phyloP scores from a whole-genome alignment of 2,797 vertebrate species.

The Takifugu rubripes region DNA sequence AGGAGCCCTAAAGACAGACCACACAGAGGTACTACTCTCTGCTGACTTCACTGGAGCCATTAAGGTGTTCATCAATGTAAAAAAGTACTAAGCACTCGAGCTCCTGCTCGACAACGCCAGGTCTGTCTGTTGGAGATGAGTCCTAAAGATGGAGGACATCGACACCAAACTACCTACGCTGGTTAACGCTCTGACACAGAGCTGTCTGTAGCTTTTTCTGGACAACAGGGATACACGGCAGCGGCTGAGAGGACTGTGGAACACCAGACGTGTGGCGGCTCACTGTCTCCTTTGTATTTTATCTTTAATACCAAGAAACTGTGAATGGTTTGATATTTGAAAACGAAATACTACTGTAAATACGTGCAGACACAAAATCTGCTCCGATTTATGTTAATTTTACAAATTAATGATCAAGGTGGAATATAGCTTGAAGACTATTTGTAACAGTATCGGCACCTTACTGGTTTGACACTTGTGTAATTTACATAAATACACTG shows the following conservation, averaged over 20 bases:
- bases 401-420: constrained; percentile 28
- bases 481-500: constrained; percentile 26
- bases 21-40: constrained; percentile 94
- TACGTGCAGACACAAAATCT: not conserved
- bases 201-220: constrained; percentile 23
- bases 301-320: constrained; percentile 64
- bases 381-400: constrained; percentile 5
- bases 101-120: constrained; percentile 3
- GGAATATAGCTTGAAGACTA: constrained; percentile 27
- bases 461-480: constrained; percentile 28
- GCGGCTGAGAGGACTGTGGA: constrained; percentile 38
- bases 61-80: constrained; percentile 98
- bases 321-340: constrained; percentile 47
- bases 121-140: constrained; percentile 10
- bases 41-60: constrained; percentile 99
- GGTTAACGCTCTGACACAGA: constrained; percentile 45
- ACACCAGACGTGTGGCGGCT: constrained; percentile 27
- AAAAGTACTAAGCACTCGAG: constrained; percentile 80
- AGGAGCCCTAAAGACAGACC: constrained; percentile 94
- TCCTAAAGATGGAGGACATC: constrained; percentile 27
- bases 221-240: constrained; percentile 48
- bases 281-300: constrained; percentile 46
- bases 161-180: constrained; percentile 35
- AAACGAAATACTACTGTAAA: constrained; percentile 1
- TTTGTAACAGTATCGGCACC: constrained; percentile 42